Evolutionary conservation across 1,140 invertebrate genomes (phyloP), one percentile per base, ranked within the genome.

Genomic region (Temnothorax longispinosus): DNA sequence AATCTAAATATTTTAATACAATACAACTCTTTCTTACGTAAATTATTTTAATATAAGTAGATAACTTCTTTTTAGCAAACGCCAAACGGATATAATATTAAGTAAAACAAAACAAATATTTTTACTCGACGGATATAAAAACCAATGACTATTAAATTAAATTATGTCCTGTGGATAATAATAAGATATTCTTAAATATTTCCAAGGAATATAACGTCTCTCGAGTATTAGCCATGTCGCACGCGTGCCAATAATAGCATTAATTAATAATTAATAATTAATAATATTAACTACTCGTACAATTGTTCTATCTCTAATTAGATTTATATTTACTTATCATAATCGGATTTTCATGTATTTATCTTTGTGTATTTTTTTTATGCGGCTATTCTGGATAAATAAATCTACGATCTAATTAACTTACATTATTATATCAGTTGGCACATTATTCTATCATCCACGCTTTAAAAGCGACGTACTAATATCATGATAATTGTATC

Each of bases 1-100:
- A 94, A 94, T 90, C 58, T 80, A 84, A 54, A 56, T 89, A 71
- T 21, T 50, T 47, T 56, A 27, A 80, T 89, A 52, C 1, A 56
- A 58, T 5, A 72, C 18, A 35, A n/a, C 11, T 50, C 21, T 76
- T 47, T 47, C 47, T 13, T 13, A 47, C 47, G 11, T 47, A 13
- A 47, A 47, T 47, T 47, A 47, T 47, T 47, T 47, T 3, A 47
- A 47, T 47, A 47, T 47, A 47, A 13, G 11, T 47, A 47, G 3
- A 47, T 11, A 47, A 47, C 3, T 7, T 13, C 11, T 47, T 11
- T 47, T 47, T 47, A 47, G 3, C 11, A 13, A 47, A 47, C 11
- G 3, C 11, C 11, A 47, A 47, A 58, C 8, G 2, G 7, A 21
- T 4, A 8, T 74, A 35, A 54, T 8, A 38, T 54, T 76, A 18